phyloP scores from a whole-genome alignment of 2,888 invertebrate genomes.

The Desoria tigrina region DNA sequence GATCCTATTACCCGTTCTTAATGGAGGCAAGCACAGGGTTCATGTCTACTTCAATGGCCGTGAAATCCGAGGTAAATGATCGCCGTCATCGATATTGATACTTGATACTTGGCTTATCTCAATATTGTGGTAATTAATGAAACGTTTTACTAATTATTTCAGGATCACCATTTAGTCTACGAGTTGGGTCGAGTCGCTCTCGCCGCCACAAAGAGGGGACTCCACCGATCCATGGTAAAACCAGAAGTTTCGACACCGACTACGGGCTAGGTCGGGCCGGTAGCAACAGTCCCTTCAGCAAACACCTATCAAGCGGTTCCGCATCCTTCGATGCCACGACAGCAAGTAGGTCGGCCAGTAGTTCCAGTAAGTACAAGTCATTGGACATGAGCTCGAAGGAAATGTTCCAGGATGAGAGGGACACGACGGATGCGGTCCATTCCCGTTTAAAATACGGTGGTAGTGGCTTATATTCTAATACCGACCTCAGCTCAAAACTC shows the following conservation, averaged over 20 bases:
- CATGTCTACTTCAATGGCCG: slow-evolving; percentile 93
- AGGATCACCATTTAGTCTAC: slow-evolving; percentile 81
- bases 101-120: no score
- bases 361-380: slow-evolving; percentile 31
- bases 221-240: slow-evolving; percentile 48
- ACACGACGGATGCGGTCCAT: slow-evolving; percentile 52
- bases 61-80: slow-evolving; percentile 68
- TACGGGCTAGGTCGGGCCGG: slow-evolving; percentile 16
- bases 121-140: no score
- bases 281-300: slow-evolving; percentile 14
- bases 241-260: slow-evolving; percentile 51
- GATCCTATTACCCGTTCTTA: slow-evolving; percentile 62
- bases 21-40: slow-evolving; percentile 68
- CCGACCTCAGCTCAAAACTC: slow-evolving; percentile 34
- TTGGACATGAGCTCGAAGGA: slow-evolving; percentile 29
- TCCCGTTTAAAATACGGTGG: slow-evolving; percentile 43
- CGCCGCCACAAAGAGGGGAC: slow-evolving; percentile 41
- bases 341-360: slow-evolving; percentile 34
- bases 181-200: slow-evolving; percentile 64
- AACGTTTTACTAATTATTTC: no score
- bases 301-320: slow-evolving; percentile 12
- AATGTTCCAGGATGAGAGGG: slow-evolving; percentile 24
- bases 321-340: slow-evolving; percentile 37
- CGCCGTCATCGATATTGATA: background rate
- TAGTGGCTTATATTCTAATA: slow-evolving; percentile 23